Base-by-base conservation (phyloP, 2,113 vertebrate genomes). In the Pterocles gutturalis region DNA sequence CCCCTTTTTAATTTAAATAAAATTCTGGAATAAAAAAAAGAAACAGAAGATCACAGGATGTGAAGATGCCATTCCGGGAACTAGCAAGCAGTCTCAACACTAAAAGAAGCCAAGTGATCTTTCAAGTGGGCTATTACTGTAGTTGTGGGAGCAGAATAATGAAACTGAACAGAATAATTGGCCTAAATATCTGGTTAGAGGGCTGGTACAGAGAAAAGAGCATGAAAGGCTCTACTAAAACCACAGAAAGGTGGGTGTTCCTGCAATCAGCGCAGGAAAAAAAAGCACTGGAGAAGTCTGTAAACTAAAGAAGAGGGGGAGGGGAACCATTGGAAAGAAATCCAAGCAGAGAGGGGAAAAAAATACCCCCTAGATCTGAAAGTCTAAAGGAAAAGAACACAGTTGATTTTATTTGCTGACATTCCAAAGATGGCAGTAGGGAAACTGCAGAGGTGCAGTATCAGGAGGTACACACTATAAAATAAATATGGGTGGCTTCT, bases 131-230 rank as follows among this genome's bases (percentile, higher is more conserved):
- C 72, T 97, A 90, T 96, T 89, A 96, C 87, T 86, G 83, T 77
- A 93, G 81, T 90, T 92, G 88, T 96, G 54, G 95, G 80, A 97
- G 90, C 92, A 96, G 91, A 95, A 96, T 95, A 97, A 96, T 96
- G 86, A 98, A 97, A 97, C 72, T 83, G 84, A 98, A 96, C 73
- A 95, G 82, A 97, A 95, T 96, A 92, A 96, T 81, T 96, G 91
- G 89, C 95, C 89, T 97, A 96, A 96, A 96, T 95, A 90, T 95
- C 91, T 97, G 75, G 62, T 83, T 95, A 85, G 95, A 96, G 86
- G 79, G 73, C 83, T 89, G 83, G 26, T 93, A 55, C 91, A 91
- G 93, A 96, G 85, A 94, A 96, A 97, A 94, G 87, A 78, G 71
- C 80, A 91, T 87, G 80, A 82, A 96, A 95, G 89, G 93, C 92